Evolutionary conservation across 1,140 invertebrate genomes (phyloP).

Genomic region (Uloborus diversus): DNA sequence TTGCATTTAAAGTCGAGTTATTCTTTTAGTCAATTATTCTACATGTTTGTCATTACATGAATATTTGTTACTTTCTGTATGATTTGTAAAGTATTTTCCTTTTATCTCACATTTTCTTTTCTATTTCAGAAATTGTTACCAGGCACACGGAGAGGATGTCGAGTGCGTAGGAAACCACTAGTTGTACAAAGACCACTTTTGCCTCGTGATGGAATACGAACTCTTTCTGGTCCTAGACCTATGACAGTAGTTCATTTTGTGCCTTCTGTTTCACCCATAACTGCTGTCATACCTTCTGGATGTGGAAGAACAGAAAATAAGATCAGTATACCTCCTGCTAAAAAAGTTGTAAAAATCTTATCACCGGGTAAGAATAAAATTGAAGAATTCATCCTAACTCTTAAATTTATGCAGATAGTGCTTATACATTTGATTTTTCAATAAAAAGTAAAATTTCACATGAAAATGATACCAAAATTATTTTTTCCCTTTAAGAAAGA

Average conservation of each 20-base stretch:
- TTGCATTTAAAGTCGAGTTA: no score
- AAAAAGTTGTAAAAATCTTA: slow-evolving; percentile 48
- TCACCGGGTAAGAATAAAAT: slow-evolving; percentile 21
- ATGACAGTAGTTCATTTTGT: slow-evolving; percentile 54
- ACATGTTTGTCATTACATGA: no score
- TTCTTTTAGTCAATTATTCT: no score
- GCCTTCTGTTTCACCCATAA: slow-evolving; percentile 49
- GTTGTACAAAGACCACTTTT: slow-evolving; percentile 48
- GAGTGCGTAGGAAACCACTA: slow-evolving; percentile 43
- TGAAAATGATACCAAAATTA: no score
- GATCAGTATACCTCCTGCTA: slow-evolving; percentile 26
- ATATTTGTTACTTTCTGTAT: no score
- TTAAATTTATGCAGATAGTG: neutral
- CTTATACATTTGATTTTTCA: no score
- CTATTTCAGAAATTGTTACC: slow-evolving; percentile 49
- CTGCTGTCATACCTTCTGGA: slow-evolving; percentile 30
- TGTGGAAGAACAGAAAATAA: slow-evolving; percentile 8
- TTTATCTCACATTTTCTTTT: neutral
- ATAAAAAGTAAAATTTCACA: no score
- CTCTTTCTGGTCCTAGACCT: slow-evolving; percentile 21
- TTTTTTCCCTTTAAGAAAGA: no score
- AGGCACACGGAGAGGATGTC: slow-evolving; percentile 31
- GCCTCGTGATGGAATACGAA: slow-evolving; percentile 38
- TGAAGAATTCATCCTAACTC: neutral
- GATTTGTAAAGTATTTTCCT: no score